Evolutionary conservation across 2,888 invertebrate genomes (phyloP), one percentile per base, ranked within the genome.

Genomic region (Abrostola tripartita): DNA sequence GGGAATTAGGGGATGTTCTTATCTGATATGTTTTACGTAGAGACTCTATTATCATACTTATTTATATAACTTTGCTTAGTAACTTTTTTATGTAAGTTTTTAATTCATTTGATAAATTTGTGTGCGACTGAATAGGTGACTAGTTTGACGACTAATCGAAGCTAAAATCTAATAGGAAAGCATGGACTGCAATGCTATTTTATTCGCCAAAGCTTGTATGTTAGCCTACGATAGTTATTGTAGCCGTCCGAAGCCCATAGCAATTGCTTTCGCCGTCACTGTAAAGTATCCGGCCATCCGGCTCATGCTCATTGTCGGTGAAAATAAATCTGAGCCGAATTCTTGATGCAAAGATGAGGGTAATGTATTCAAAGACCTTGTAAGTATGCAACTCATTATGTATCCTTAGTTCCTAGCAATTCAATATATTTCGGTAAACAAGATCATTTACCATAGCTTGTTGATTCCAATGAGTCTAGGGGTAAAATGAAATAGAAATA

Each of bases 1-100:
- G 36, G 50, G 58, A 59, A 72, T 71, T 76, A 71, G 51, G 57
- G 60, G 57, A 71, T 65, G 50, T 59, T 62, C 58, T 58, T 71
- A 47, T 47, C 44, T 24, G 24, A 24, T 1, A 1, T 24, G 24
- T 24, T 1, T 24, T 24, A 24, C 24, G 24, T 24, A 24, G 1
- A 24, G 1, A 4, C 24, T 24, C 24, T 24, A 24, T n/a, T 24
- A 24, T 2, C 24, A 24, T 24, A 24, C 4, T 24, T 24, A 24
- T 24, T 24, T 24, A 24, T 24, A 24, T 24, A 24, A 24, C 24
- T 24, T 24, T 24, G 24, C 24, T 24, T 24, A 24, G 24, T 24
- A 24, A 24, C 1, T 24, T 24, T 24, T 24, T 24, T 24, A n/a
- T n/a, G n/a, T n/a, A n/a, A 24, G 24, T 1, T 24, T 24, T 24